A percentile compares a stretch with the other conserved stretches of the same genome.
Conservation (phyloP, 1,140 invertebrate species). For the Hypsibius dujardini region DNA sequence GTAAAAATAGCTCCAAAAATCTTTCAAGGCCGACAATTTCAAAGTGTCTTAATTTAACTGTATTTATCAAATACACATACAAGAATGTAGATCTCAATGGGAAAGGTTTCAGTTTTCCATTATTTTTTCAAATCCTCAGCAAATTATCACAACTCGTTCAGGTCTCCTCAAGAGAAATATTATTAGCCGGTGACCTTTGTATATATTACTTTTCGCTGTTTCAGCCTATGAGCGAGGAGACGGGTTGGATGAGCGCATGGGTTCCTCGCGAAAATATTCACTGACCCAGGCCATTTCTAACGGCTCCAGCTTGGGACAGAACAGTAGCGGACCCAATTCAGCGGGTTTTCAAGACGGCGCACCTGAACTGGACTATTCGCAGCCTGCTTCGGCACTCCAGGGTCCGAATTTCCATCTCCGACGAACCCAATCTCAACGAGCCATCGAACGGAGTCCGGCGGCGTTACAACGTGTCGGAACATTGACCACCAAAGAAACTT, state of each 20-base stretch:
- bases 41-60: too few relatives aligned
- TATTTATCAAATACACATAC: too few relatives aligned
- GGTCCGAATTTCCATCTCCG: not conserved
- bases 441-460: conserved; percentile 13
- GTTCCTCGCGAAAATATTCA: not conserved
- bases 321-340: not conserved
- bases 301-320: conserved; percentile 11
- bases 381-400: not conserved
- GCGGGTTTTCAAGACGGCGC: too few relatives aligned
- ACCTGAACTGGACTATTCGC: not conserved
- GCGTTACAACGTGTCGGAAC: not conserved
- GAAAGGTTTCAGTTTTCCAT: too few relatives aligned
- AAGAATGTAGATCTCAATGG: too few relatives aligned
- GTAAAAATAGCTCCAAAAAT: too few relatives aligned
- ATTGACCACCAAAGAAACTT: not conserved
- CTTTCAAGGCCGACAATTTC: too few relatives aligned
- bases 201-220: too few relatives aligned
- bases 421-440: conserved; percentile 7
- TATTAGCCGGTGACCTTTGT: too few relatives aligned
- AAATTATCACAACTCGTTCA: too few relatives aligned
- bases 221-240: conserved; percentile 7
- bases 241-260: not conserved
- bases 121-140: too few relatives aligned
- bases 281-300: conserved; percentile 2
- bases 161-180: too few relatives aligned